Percentiles rank a stretch among this genome's conserved stretches.
Conservation (phyloP, 2,113 vertebrate genomes). For the Planiliza haematocheilus region DNA sequence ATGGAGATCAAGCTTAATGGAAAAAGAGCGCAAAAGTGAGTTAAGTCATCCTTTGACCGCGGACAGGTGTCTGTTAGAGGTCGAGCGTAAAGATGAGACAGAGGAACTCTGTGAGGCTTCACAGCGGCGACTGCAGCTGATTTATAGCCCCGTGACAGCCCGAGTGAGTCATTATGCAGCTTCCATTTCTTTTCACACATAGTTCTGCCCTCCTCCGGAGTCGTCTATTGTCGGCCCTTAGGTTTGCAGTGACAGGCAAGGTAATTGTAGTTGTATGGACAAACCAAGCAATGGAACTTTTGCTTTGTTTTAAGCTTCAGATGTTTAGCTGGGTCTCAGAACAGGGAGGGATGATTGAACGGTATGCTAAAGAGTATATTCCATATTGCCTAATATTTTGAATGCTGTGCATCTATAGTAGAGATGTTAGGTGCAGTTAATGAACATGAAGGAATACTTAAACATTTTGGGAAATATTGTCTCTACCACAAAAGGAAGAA, state of each 20-base stretch:
- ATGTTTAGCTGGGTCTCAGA: background rate
- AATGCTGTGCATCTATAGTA: background rate
- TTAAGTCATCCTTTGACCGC: slow-evolving; percentile 44
- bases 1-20: slow-evolving; percentile 50
- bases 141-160: slow-evolving; percentile 46
- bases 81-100: slow-evolving; percentile 24
- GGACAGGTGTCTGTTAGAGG: slow-evolving; percentile 56
- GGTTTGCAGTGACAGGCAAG: slow-evolving; percentile 32
- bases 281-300: slow-evolving; percentile 13
- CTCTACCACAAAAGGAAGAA: background rate
- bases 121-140: slow-evolving; percentile 45
- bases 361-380: background rate
- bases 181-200: slow-evolving; percentile 51
- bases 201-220: slow-evolving; percentile 18
- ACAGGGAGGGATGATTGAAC: background rate
- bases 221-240: slow-evolving; percentile 22
- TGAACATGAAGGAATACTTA: too few species aligned
- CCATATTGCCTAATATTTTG: background rate
- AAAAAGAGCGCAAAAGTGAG: slow-evolving; percentile 55
- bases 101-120: slow-evolving; percentile 39
- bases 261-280: slow-evolving; percentile 33
- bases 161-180: slow-evolving; percentile 51
- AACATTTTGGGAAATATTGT: too few species aligned
- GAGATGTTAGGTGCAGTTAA: background rate
- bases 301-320: slow-evolving; percentile 28